These are phyloP conservation scores for Charaxes varanes DNA, from an alignment of 1,140 invertebrate genomes.

Conservation along the genomic window DNA sequence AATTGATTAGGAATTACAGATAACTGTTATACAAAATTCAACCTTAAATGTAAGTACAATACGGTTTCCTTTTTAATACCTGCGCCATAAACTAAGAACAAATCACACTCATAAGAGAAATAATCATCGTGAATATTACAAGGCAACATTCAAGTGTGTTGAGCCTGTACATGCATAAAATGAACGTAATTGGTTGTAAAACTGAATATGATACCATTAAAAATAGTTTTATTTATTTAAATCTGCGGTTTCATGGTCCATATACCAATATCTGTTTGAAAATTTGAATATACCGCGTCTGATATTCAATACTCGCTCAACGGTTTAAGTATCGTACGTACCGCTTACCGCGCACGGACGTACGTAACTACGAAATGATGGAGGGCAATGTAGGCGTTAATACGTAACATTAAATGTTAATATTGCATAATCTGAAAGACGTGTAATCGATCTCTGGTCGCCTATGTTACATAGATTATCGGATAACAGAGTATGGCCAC, in stretches of 20 bases:
- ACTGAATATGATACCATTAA: too few species aligned
- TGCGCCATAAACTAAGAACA: too few species aligned
- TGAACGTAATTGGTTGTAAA: too few species aligned
- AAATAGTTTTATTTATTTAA: slow-evolving; percentile 20
- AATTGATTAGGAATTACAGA: too few species aligned
- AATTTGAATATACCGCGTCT: slow-evolving; percentile 30
- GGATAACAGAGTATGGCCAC: slow-evolving; percentile 47
- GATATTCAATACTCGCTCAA: slow-evolving; percentile 34
- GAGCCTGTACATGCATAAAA: too few species aligned
- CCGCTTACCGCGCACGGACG: slow-evolving; percentile 11
- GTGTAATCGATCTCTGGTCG: slow-evolving; percentile 18
- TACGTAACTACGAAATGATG: slow-evolving; percentile 1
- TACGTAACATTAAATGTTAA: slow-evolving; percentile 15
- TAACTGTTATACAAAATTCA: too few species aligned
- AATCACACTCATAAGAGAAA: too few species aligned
- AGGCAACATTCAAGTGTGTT: too few species aligned
- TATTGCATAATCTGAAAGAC: slow-evolving; percentile 23
- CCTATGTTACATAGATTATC: slow-evolving; percentile 39
- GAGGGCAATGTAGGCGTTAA: slow-evolving; percentile 9
- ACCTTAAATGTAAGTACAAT: too few species aligned
- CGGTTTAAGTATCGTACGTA: slow-evolving; percentile 27
- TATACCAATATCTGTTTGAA: slow-evolving; percentile 31
- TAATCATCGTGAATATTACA: too few species aligned
- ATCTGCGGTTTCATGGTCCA: slow-evolving; percentile 41
- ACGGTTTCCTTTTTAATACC: too few species aligned